A percentile compares a stretch with the other conserved stretches of the same genome.
Conservation (phyloP, 1,140 invertebrate genomes). For the Tetraneura akinire region DNA sequence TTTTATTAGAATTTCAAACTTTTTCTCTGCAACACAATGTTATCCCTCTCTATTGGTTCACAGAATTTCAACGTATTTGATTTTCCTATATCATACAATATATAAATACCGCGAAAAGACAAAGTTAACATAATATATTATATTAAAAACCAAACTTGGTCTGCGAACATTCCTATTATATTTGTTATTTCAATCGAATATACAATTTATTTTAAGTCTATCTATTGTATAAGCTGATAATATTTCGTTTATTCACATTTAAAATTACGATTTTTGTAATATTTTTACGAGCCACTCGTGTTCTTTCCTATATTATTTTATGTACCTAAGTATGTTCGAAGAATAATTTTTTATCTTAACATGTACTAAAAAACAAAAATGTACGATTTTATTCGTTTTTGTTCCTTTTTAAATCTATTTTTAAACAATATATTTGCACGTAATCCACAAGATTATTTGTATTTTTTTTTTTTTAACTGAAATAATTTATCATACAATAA, state of each 20-base stretch:
- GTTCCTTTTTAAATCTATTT: no score
- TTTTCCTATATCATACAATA: neutral
- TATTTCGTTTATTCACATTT: neutral
- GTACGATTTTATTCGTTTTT: no score
- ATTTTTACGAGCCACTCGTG: no score
- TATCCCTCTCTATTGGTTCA: neutral
- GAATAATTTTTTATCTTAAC: no score
- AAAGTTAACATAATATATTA: constrained; percentile 36
- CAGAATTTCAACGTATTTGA: neutral
- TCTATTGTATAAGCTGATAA: no score
- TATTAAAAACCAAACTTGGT: constrained; percentile 35
- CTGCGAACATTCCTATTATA: constrained; percentile 4
- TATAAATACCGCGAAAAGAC: constrained; percentile 1
- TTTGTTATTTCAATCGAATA: constrained; percentile 5
- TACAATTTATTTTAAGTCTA: neutral
- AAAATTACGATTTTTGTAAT: no score
- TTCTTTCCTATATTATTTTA: no score
- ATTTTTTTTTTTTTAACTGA: neutral
- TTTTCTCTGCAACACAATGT: constrained; percentile 12
- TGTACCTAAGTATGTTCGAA: no score
- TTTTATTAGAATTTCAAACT: constrained; percentile 37
- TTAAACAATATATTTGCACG: no score
- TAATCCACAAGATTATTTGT: neutral
- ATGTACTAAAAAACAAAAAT: no score
- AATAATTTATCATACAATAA: neutral